phyloP scores from a whole-genome alignment of 2,797 vertebrate species.

The Myripristis murdjan region DNA sequence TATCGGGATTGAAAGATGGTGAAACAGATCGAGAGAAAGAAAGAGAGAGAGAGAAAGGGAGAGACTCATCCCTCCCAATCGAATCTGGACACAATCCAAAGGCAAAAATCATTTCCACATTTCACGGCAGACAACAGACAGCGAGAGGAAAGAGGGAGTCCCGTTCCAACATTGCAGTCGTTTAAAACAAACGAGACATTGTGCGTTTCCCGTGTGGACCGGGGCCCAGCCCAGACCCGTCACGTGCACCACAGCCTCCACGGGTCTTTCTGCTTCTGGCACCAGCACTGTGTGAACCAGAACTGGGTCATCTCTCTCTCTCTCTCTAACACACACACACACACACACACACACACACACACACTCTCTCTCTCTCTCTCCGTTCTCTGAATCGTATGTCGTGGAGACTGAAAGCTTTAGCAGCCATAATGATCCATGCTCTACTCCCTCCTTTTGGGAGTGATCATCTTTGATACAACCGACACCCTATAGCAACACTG shows the following conservation, averaged over 20 bases:
- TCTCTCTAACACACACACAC: constrained; percentile 60
- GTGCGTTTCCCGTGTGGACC: constrained; percentile 82
- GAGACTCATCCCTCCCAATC: constrained; percentile 82
- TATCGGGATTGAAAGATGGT: constrained; percentile 66
- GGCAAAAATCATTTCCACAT: constrained; percentile 90
- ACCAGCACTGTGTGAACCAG: constrained; percentile 77
- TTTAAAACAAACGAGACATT: constrained; percentile 86
- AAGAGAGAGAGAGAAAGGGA: constrained; percentile 46
- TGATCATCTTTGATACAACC: constrained; percentile 1
- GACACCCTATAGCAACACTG: background rate
- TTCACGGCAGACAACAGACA: constrained; percentile 87
- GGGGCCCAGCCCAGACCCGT: constrained; percentile 78
- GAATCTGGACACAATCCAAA: constrained; percentile 82
- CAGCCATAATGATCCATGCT: constrained; percentile 37
- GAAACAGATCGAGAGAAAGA: constrained; percentile 52
- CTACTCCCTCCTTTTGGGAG: constrained; percentile 28
- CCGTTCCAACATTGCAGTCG: constrained; percentile 79
- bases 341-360: too few relatives aligned
- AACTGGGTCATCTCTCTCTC: constrained; percentile 82
- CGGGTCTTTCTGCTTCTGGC: constrained; percentile 75
- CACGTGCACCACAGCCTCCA: constrained; percentile 79
- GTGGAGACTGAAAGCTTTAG: constrained; percentile 66
- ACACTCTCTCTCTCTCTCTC: constrained; percentile 22
- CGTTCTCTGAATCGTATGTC: constrained; percentile 18
- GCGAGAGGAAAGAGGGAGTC: constrained; percentile 81